Percentiles rank a stretch among this genome's conserved stretches.
Evolutionary conservation across 2,888 invertebrate genomes (phyloP).

Genomic region (Corythucha ciliata): DNA sequence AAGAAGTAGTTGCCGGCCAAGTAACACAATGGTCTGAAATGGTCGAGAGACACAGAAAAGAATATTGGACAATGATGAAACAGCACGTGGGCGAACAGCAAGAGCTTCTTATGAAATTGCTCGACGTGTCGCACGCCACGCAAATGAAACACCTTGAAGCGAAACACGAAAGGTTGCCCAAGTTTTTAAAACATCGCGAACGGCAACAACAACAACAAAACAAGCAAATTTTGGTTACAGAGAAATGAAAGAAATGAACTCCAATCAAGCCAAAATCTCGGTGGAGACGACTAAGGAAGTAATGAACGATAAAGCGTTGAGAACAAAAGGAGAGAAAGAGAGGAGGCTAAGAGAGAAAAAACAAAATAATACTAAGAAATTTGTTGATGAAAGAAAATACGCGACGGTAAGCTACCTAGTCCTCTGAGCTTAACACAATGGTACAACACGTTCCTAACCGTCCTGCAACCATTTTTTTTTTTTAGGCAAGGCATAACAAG

Average conservation of each 20-base stretch:
- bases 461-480: slow-evolving; percentile 27
- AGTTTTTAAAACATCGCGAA: neutral
- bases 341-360: slow-evolving; percentile 87
- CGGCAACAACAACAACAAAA: neutral
- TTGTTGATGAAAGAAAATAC: slow-evolving; percentile 87
- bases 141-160: slow-evolving; percentile 85
- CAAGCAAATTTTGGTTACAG: slow-evolving; percentile 43
- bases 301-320: slow-evolving; percentile 87
- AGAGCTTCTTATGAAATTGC: slow-evolving; percentile 60
- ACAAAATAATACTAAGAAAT: slow-evolving; percentile 94
- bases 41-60: slow-evolving; percentile 68
- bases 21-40: slow-evolving; percentile 90
- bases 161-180: slow-evolving; percentile 68
- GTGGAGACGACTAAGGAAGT: slow-evolving; percentile 96
- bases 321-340: slow-evolving; percentile 95
- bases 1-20: slow-evolving; percentile 81
- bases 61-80: slow-evolving; percentile 73
- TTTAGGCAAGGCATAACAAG: slow-evolving; percentile 74
- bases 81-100: slow-evolving; percentile 77
- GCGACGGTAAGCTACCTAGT: slow-evolving; percentile 41
- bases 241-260: slow-evolving; percentile 92
- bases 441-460: neutral
- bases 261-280: slow-evolving; percentile 87
- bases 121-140: slow-evolving; percentile 68
- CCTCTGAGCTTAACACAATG: neutral